Conservation (phyloP, 2,797 vertebrate genomes). For the Phataginus tetradactyla region DNA sequence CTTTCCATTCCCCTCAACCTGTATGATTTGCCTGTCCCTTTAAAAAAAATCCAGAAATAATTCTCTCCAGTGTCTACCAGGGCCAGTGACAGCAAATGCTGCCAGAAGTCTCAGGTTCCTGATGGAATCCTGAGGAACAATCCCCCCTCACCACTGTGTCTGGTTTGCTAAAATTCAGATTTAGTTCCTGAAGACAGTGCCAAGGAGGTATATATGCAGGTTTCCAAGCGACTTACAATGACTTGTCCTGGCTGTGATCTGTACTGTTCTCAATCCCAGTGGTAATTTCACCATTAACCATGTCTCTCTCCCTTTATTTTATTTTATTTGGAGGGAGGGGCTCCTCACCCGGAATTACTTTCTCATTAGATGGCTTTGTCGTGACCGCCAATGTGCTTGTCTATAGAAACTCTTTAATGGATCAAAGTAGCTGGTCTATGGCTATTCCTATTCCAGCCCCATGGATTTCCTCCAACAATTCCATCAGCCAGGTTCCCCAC, state of each 20-base stretch:
- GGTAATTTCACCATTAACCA: constrained; percentile 39
- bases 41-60: constrained; percentile 55
- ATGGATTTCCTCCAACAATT: neutral
- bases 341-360: constrained; percentile 40
- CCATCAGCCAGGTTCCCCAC: neutral
- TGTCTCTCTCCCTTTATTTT: neutral
- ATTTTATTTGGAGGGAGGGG: neutral
- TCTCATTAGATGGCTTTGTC: constrained; percentile 39
- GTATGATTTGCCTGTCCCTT: neutral
- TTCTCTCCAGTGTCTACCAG: constrained; percentile 32
- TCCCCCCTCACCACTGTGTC: constrained; percentile 56
- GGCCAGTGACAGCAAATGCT: constrained; percentile 47
- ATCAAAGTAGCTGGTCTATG: neutral
- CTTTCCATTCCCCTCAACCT: neutral
- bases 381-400: neutral
- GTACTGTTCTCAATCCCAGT: neutral
- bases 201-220: neutral
- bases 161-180: constrained; percentile 76
- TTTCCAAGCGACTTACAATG: constrained; percentile 22
- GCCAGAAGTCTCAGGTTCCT: constrained; percentile 67
- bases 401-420: neutral
- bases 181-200: neutral
- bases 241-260: constrained; percentile 39
- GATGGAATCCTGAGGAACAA: constrained; percentile 47
- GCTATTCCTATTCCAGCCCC: neutral